Percentiles rank a stretch among this genome's conserved stretches.
These are phyloP conservation scores for Melinaea marsaeus DNA, from an alignment of 2,888 invertebrate species.

Conservation along the genomic window DNA sequence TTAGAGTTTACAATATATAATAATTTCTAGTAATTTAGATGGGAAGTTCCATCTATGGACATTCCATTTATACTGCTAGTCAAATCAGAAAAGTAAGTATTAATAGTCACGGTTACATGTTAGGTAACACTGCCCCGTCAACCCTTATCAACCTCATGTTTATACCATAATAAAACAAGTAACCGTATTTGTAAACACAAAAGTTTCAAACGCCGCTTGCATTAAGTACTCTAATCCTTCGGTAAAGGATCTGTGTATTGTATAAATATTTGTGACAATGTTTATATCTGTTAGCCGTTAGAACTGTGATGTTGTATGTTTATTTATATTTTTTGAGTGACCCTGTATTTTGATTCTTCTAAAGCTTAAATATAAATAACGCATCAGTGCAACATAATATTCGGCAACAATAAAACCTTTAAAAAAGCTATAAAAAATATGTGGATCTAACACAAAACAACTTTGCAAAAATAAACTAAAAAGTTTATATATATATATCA, in stretches of 20 bases:
- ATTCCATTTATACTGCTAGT: not conserved
- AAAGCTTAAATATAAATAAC: too few relatives aligned
- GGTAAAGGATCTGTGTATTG: not conserved
- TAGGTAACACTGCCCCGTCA: slow-evolving; percentile 1
- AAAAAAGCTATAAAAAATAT: too few relatives aligned
- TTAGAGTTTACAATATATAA: too few relatives aligned
- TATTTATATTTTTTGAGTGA: not conserved
- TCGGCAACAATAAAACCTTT: too few relatives aligned
- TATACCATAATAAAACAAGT: not conserved
- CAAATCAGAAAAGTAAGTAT: not conserved
- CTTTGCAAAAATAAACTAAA: too few relatives aligned
- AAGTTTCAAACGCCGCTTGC: not conserved
- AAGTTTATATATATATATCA: too few relatives aligned
- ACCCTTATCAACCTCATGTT: slow-evolving; percentile 1
- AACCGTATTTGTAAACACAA: not conserved
- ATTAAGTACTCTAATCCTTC: slow-evolving; percentile 1
- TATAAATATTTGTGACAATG: not conserved
- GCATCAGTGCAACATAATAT: too few relatives aligned
- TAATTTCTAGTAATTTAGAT: too few relatives aligned
- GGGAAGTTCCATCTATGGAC: too few relatives aligned
- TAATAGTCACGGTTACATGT: slow-evolving; percentile 1
- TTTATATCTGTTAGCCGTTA: not conserved
- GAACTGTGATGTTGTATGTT: not conserved
- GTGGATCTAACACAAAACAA: too few relatives aligned
- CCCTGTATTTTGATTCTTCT: too few relatives aligned